Evolutionary conservation across 2,797 vertebrate species (phyloP), one percentile per base, ranked within the genome.

Genomic region (Melanotaenia trifasciata): DNA sequence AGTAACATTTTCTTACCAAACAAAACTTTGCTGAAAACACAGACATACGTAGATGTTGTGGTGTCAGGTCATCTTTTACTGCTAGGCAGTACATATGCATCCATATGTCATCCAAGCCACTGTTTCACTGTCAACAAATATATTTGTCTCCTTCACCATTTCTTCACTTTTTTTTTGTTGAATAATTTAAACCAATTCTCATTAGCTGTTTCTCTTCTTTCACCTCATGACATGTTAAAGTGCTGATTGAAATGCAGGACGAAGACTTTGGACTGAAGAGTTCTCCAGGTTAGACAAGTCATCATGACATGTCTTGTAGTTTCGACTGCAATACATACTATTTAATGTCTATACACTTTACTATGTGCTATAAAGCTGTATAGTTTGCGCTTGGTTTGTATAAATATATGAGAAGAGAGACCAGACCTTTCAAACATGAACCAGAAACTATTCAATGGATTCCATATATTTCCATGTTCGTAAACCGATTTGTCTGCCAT

Each of bases 181-280:
- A 83, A 84, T 71, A 84, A 67, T 78, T 76, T 84, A 66, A 87
- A 78, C 76, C 83, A 70, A 75, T 82, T 87, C 87, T 93, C 87
- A 93, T 90, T 87, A 83, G 91, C 78, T 92, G 74, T 90, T 90
- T 92, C 91, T 90, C 90, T 92, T 90, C 90, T 89, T 92, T 87
- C 80, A 70, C 87, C 89, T 91, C 91, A 91, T 89, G 90, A 89
- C 89, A 90, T 89, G 90, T 91, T 93, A 90, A 95, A 95, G 94
- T 94, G 91, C 89, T 94, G 92, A 93, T 94, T 94, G 93, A 95
- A 93, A 93, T 95, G 92, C 93, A 94, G 91, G 91, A 95, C 0
- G 90, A 94, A 93, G 94, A 94, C 91, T 83, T 91, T 88, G 88
- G 91, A 92, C 79, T 86, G 93, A 95, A 91, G 94, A 84, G 88